These are phyloP conservation scores for Cnemophilus loriae DNA, from an alignment of 2,113 vertebrate genomes.

Conservation along the genomic window DNA sequence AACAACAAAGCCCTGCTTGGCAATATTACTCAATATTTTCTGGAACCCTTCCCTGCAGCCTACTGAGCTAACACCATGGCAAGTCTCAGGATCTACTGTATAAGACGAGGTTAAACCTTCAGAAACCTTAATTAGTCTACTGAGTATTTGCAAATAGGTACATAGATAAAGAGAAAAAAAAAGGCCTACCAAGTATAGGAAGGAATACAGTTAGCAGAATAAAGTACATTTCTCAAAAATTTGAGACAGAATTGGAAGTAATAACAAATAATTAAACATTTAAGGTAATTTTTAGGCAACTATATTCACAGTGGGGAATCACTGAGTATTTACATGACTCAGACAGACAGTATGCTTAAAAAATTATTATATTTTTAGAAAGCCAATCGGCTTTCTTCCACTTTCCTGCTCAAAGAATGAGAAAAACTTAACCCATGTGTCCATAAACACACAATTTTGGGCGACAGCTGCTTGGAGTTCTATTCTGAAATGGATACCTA, in stretches of 20 bases:
- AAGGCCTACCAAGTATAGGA: neutral
- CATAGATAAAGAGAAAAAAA: neutral
- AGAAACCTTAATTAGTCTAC: neutral
- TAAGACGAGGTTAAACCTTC: neutral
- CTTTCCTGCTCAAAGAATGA: slow-evolving; percentile 22
- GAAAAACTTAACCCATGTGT: slow-evolving; percentile 13
- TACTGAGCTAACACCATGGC: neutral
- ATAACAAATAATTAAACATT: neutral
- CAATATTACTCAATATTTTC: neutral
- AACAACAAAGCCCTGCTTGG: neutral
- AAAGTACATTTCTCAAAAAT: neutral
- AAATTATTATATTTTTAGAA: slow-evolving; percentile 18
- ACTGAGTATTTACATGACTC: slow-evolving; percentile 23
- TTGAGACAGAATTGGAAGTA: neutral
- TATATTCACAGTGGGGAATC: neutral
- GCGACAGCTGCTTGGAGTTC: neutral
- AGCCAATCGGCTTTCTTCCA: slow-evolving; percentile 25
- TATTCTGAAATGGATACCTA: neutral
- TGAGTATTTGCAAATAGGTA: neutral
- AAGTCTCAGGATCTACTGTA: neutral
- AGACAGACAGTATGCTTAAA: slow-evolving; percentile 9
- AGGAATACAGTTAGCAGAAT: neutral
- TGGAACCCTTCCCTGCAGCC: neutral
- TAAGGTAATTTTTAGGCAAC: neutral
- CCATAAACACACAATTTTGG: neutral